Evolutionary conservation across 2,113 vertebrate species (phyloP).

Genomic region (Ammospiza caudacuta): DNA sequence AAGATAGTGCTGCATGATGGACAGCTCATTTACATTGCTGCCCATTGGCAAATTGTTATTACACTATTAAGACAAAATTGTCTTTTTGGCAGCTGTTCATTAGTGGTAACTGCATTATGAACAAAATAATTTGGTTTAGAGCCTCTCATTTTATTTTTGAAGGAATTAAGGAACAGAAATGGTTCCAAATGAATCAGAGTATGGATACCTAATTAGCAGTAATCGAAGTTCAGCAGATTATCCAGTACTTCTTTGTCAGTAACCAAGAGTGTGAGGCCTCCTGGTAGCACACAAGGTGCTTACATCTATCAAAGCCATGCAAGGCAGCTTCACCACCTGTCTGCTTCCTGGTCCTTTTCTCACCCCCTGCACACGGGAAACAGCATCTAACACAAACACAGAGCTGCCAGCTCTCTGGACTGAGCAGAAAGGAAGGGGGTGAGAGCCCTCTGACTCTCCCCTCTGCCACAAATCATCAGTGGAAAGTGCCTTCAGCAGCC

Average conservation of each 20-base stretch:
- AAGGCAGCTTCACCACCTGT: neutral
- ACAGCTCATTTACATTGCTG: neutral
- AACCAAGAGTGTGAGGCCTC: neutral
- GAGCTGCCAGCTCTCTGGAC: neutral
- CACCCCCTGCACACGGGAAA: neutral
- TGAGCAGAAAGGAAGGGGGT: neutral
- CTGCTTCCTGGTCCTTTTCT: neutral
- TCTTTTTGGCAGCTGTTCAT: constrained; percentile 39
- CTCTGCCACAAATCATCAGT: no score
- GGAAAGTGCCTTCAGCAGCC: neutral
- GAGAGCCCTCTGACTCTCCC: neutral
- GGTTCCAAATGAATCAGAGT: neutral
- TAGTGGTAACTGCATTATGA: neutral
- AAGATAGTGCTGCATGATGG: neutral
- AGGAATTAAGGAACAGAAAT: constrained; percentile 11
- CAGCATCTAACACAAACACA: neutral
- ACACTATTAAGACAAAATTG: neutral
- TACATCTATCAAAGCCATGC: neutral
- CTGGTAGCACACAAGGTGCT: neutral
- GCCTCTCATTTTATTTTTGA: neutral
- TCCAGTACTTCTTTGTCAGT: neutral
- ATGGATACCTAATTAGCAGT: neutral
- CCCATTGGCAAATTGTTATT: constrained; percentile 10
- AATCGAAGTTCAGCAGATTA: neutral
- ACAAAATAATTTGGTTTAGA: constrained; percentile 30